A percentile compares a stretch with the other conserved stretches of the same genome.
These are phyloP conservation scores for Acrobasis consociella DNA, from an alignment of 2,888 invertebrate species.

Conservation along the genomic window DNA sequence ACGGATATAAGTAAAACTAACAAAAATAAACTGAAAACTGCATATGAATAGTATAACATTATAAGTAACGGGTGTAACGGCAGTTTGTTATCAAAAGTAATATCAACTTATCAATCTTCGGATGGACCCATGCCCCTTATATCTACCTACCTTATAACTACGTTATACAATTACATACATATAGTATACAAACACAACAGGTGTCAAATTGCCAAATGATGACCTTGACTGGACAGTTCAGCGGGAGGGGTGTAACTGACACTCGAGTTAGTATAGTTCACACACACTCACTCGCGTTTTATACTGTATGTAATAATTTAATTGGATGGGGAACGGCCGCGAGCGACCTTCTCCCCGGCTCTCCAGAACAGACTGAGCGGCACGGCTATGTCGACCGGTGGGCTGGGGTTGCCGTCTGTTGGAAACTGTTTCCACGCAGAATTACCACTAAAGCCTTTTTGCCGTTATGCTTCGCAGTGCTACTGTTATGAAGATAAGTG, in stretches of 20 bases:
- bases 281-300: slow-evolving; percentile 70
- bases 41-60: background rate
- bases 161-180: slow-evolving; percentile 58
- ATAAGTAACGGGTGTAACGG: background rate
- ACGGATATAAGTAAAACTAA: too few species aligned
- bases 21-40: too few species aligned
- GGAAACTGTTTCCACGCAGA: slow-evolving; percentile 43
- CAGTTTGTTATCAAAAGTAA: background rate
- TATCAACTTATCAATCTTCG: background rate
- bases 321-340: slow-evolving; percentile 41
- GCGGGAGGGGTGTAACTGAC: slow-evolving; percentile 48
- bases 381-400: slow-evolving; percentile 51
- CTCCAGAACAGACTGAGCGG: slow-evolving; percentile 64
- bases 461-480: too few species aligned
- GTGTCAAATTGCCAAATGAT: slow-evolving; percentile 67
- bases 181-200: slow-evolving; percentile 69
- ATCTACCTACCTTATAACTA: slow-evolving; percentile 31
- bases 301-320: slow-evolving; percentile 47
- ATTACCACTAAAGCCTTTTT: slow-evolving; percentile 20
- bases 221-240: slow-evolving; percentile 65
- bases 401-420: slow-evolving; percentile 58
- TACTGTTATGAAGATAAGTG: too few species aligned
- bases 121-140: slow-evolving; percentile 10
- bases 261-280: slow-evolving; percentile 59
- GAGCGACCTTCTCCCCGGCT: slow-evolving; percentile 49